Evolutionary conservation across 53 echinoderm and acorn worm species (phyloP), one percentile per base, ranked within the genome.

Genomic region (Antedon mediterranea): DNA sequence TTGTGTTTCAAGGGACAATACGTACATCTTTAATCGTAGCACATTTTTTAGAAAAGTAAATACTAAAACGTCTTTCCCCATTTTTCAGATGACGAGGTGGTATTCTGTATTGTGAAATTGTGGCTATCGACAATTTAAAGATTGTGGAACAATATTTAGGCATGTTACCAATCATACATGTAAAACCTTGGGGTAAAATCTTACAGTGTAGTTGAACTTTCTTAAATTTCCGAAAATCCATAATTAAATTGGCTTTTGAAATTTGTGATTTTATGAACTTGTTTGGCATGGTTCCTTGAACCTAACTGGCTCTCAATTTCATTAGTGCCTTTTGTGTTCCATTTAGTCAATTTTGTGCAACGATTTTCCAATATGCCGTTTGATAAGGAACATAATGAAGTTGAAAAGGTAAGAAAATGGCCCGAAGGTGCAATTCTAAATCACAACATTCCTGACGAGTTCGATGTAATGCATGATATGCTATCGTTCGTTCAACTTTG

Each of bases 371-470:
- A 57, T 57, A 13, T 57, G 57, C 23, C 57, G 57, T 57, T 41
- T 57, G 57, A 11, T 57, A 57, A 15, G 57, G 57, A 57, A 57
- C 57, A 57, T 13, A 57, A 57, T 57, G 11, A 37, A 57, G 57
- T 57, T 57, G 57, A 57, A 57, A 26, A 57, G 57, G 57, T 57
- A 57, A 23, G 57, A 18, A 57, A 57, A 57, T 57, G 57, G 57
- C 57, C 57, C 57, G 57, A 57, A 57, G 57, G 57, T 57, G 57
- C 23, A 57, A 57, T 57, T 57, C 57, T 57, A 18, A 57, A 57
- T 57, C 57, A 57, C 57, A 57, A 57, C 57, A 57, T 57, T 57
- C 57, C 57, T 57, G 57, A 57, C 57, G 57, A 57, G 57, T 57
- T 57, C 57, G 57, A 18, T 15, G 57, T 26, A 57, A 15, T n/a